These are phyloP conservation scores for Phataginus tetradactyla DNA, from an alignment of 2,797 vertebrate genomes.

Conservation along the genomic window DNA sequence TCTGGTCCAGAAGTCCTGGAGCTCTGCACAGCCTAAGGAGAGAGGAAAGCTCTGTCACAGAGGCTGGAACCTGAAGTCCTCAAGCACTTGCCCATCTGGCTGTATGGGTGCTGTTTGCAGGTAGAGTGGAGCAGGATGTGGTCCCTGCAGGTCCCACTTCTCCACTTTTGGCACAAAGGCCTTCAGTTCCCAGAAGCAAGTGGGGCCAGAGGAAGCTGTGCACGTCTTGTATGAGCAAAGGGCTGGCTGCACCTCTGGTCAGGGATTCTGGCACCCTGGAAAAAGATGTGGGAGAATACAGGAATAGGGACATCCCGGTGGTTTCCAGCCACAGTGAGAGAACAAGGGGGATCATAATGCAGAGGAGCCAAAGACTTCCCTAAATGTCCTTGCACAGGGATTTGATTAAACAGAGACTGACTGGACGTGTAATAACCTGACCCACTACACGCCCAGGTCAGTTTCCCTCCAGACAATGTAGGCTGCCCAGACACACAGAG, in stretches of 20 bases:
- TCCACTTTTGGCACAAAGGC: neutral
- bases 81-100: neutral
- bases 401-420: slow-evolving; percentile 29
- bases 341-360: neutral
- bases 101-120: neutral
- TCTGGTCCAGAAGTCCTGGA: neutral
- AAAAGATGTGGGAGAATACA: neutral
- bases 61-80: neutral
- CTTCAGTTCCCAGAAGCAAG: neutral
- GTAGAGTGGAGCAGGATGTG: neutral
- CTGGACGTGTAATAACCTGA: neutral
- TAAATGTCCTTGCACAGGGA: neutral
- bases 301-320: neutral
- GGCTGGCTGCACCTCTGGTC: neutral
- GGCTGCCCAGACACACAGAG: neutral
- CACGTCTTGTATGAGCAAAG: neutral
- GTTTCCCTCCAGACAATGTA: neutral
- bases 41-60: neutral
- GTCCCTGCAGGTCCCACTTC: neutral
- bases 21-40: neutral
- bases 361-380: neutral
- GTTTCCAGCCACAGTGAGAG: neutral
- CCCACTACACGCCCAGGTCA: neutral
- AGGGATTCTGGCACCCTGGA: neutral
- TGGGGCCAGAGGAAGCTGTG: neutral